Conservation (phyloP, 2,888 invertebrate species). For the Hipparchia sbordonii region DNA sequence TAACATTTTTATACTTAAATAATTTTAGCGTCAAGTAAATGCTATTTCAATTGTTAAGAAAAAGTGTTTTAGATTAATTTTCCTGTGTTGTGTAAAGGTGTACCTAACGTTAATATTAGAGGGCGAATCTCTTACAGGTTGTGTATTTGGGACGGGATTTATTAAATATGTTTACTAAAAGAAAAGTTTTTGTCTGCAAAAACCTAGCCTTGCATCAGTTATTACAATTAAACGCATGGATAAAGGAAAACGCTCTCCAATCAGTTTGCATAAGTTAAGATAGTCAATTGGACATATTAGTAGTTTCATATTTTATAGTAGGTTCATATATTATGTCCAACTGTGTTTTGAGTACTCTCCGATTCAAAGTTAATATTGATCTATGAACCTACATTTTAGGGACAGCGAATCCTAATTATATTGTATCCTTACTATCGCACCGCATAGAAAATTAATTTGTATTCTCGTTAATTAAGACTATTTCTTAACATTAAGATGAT, state of each 20-base stretch:
- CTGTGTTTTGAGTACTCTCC: neutral
- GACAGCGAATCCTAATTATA: conserved; percentile 9
- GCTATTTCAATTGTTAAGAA: conserved; percentile 21
- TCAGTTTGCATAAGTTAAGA: conserved; percentile 1
- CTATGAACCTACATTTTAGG: conserved; percentile 20
- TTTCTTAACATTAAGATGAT: conserved; percentile 46
- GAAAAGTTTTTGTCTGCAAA: conserved; percentile 19
- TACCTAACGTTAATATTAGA: conserved; percentile 39
- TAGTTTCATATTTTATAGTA: neutral
- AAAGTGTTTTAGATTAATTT: conserved; percentile 29
- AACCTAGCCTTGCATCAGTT: conserved; percentile 13
- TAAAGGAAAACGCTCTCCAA: neutral
- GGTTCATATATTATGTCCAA: conserved; percentile 1
- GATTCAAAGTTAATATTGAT: neutral
- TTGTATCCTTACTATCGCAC: conserved; percentile 37
- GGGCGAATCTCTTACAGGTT: conserved; percentile 59
- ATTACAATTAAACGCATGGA: conserved; percentile 3
- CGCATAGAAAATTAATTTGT: conserved; percentile 62
- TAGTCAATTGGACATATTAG: neutral
- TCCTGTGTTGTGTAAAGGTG: conserved; percentile 35
- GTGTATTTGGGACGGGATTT: conserved; percentile 48
- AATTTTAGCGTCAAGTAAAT: conserved; percentile 9
- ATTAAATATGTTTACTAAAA: conserved; percentile 3
- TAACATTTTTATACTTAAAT: conserved; percentile 17
- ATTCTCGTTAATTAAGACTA: conserved; percentile 38